A percentile compares a stretch with the other conserved stretches of the same genome.
phyloP scores from a whole-genome alignment of 2,888 invertebrate genomes.

The Ophion slaviceki region DNA sequence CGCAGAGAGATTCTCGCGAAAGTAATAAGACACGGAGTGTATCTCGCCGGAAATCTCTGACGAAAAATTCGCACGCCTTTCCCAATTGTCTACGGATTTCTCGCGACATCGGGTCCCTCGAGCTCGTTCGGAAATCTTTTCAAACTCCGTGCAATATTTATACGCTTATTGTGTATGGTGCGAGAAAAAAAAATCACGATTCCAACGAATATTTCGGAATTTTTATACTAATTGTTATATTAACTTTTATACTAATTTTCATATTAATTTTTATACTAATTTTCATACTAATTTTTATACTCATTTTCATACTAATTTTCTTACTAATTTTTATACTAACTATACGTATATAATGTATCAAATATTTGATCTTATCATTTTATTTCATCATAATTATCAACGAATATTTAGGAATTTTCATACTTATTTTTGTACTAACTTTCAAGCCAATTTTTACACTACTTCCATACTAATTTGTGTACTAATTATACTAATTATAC shows the following conservation, averaged over 20 bases:
- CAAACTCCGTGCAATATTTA: background rate
- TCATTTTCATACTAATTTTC: background rate
- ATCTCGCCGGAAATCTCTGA: slow-evolving; percentile 55
- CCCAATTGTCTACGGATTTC: slow-evolving; percentile 54
- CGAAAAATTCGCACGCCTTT: slow-evolving; percentile 62
- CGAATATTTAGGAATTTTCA: background rate
- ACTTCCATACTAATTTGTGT: no score
- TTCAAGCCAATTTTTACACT: no score
- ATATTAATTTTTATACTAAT: background rate
- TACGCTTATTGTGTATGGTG: background rate
- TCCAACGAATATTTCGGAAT: background rate
- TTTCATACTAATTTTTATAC: no score
- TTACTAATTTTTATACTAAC: no score
- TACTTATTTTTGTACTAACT: background rate
- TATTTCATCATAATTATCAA: background rate
- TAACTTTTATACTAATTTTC: no score
- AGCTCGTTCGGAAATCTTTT: slow-evolving; percentile 11
- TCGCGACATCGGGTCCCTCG: slow-evolving; percentile 25
- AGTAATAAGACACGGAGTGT: slow-evolving; percentile 45
- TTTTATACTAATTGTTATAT: background rate
- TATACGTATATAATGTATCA: no score
- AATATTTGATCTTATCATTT: no score
- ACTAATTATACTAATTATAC: no score
- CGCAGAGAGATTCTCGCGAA: slow-evolving; percentile 45
- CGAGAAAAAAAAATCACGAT: background rate